phyloP scores from a whole-genome alignment of 2,888 invertebrate genomes.

The Orthosia gothica region DNA sequence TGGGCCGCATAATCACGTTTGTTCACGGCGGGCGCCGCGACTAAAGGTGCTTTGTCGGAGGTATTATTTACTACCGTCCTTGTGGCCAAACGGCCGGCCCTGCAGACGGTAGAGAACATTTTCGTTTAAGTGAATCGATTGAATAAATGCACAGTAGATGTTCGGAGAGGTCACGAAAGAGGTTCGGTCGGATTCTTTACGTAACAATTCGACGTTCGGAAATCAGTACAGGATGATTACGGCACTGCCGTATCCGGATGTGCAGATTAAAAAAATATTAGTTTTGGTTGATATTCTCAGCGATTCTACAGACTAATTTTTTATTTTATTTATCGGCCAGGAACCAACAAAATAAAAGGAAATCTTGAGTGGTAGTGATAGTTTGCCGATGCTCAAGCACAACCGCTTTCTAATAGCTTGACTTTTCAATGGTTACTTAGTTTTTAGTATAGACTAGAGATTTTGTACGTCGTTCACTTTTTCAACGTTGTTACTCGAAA shows the following conservation, averaged over 20 bases:
- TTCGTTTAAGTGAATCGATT: slow-evolving; percentile 80
- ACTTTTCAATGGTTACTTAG: too few species aligned
- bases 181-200: slow-evolving; percentile 79
- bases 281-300: slow-evolving; percentile 32
- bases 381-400: too few species aligned
- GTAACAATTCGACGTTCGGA: slow-evolving; percentile 78
- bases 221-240: slow-evolving; percentile 59
- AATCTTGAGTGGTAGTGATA: too few species aligned
- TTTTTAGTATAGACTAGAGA: too few species aligned
- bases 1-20: slow-evolving; percentile 88
- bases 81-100: slow-evolving; percentile 89
- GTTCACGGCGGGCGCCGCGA: slow-evolving; percentile 85
- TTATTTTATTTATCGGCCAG: neutral
- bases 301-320: neutral
- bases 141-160: slow-evolving; percentile 77
- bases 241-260: slow-evolving; percentile 65
- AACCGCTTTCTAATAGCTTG: too few species aligned
- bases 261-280: slow-evolving; percentile 41
- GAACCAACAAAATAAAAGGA: neutral
- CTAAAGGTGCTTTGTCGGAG: slow-evolving; percentile 90
- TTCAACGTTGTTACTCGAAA: neutral
- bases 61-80: slow-evolving; percentile 89
- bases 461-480: neutral
- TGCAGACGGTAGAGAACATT: slow-evolving; percentile 90
- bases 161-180: slow-evolving; percentile 75